phyloP scores from a whole-genome alignment of 1,140 invertebrate species.

The Penaeus chinensis region DNA sequence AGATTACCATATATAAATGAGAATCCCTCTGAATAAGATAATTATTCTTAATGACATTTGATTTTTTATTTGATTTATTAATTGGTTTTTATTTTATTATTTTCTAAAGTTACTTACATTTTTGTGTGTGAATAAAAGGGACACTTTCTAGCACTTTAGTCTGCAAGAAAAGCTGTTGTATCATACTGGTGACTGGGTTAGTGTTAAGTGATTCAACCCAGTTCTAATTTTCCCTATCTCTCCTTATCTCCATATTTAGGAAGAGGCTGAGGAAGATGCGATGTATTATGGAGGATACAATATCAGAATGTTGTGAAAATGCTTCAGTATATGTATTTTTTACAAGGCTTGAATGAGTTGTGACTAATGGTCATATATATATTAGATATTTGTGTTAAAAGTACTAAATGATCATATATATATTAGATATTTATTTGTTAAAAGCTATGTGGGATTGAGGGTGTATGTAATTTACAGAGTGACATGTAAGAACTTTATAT shows the following conservation, averaged over 20 bases:
- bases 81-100: no score
- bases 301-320: conserved; percentile 53
- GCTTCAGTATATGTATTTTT: conserved; percentile 1
- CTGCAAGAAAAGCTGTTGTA: no score
- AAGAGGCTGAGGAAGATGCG: conserved; percentile 59
- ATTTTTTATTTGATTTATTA: no score
- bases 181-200: no score
- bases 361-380: not conserved
- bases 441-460: not conserved
- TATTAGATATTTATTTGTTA: not conserved
- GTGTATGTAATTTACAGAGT: not conserved
- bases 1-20: no score
- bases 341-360: not conserved
- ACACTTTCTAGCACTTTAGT: no score
- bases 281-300: conserved; percentile 62
- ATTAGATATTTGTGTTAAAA: not conserved
- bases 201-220: not conserved
- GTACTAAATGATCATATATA: not conserved
- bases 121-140: no score
- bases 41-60: no score
- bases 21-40: no score
- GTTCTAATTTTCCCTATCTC: conserved; percentile 8
- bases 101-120: no score
- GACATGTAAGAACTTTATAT: not conserved
- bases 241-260: conserved; percentile 46